A percentile compares a stretch with the other conserved stretches of the same genome.
These are phyloP conservation scores for Zaprionus gabonicus DNA, from an alignment of 1,140 invertebrate species.

Conservation along the genomic window DNA sequence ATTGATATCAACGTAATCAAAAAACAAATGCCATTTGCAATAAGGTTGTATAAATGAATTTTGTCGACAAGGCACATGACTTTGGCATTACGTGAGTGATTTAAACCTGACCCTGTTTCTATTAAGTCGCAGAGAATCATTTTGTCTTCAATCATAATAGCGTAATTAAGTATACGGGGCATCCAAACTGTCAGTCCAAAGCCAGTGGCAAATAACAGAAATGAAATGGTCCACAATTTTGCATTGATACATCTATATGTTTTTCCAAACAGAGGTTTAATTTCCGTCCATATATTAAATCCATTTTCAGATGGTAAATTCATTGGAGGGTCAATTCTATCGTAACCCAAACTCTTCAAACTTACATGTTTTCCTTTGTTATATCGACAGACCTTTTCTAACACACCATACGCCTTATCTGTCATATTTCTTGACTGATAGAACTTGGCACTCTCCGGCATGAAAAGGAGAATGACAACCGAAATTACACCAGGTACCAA, in stretches of 20 bases:
- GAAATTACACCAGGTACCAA: constrained; percentile 35
- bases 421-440: constrained; percentile 35
- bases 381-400: constrained; percentile 42
- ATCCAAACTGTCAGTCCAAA: background rate
- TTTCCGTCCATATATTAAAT: background rate
- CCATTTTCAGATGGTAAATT: background rate
- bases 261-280: background rate
- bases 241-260: background rate
- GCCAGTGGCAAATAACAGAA: background rate
- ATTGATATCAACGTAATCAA: background rate
- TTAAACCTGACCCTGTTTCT: background rate
- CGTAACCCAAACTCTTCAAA: constrained; percentile 41
- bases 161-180: background rate
- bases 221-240: background rate
- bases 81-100: background rate
- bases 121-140: background rate
- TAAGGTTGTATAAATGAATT: background rate
- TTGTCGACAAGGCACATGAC: background rate
- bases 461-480: background rate
- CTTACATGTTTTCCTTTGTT: constrained; percentile 55
- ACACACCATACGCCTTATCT: constrained; percentile 20
- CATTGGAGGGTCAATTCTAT: background rate
- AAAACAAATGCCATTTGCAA: background rate
- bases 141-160: background rate
- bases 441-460: constrained; percentile 64